Conservation (phyloP, 2,113 vertebrate genomes). For the Myrmecobius fasciatus region DNA sequence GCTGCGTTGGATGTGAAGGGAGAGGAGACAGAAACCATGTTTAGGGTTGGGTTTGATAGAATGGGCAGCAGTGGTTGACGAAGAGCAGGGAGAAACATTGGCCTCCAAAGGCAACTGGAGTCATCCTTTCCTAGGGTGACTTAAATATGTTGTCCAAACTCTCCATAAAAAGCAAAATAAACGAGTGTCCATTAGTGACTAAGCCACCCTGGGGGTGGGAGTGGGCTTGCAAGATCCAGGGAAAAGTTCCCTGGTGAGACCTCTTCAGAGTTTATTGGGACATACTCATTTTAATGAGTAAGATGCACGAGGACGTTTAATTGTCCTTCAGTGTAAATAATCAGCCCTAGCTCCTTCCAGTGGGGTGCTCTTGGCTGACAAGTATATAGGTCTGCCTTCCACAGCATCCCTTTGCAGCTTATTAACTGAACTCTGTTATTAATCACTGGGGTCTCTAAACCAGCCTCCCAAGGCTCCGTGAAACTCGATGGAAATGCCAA, state of each 20-base stretch:
- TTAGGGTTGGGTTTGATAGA: background rate
- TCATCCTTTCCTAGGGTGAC: background rate
- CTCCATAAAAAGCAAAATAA: background rate
- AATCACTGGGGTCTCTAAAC: constrained; percentile 51
- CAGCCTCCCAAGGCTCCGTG: constrained; percentile 53
- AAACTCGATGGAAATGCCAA: constrained; percentile 67
- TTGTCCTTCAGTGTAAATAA: constrained; percentile 81
- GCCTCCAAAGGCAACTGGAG: background rate
- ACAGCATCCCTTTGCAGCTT: constrained; percentile 65
- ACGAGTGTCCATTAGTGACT: background rate
- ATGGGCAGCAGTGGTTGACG: background rate
- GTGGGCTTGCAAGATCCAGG: background rate
- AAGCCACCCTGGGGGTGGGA: background rate
- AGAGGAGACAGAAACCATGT: background rate
- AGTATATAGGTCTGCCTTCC: constrained; percentile 70
- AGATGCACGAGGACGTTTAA: constrained; percentile 81
- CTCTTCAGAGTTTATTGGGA: constrained; percentile 64
- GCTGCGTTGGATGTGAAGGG: background rate
- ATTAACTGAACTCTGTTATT: constrained; percentile 60
- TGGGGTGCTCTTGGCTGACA: constrained; percentile 70
- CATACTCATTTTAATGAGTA: constrained; percentile 69
- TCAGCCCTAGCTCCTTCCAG: background rate
- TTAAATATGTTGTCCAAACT: background rate
- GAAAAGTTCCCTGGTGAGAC: background rate
- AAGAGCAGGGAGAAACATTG: background rate